phyloP scores from a whole-genome alignment of 2,113 vertebrate genomes.

The Grantiella picta region DNA sequence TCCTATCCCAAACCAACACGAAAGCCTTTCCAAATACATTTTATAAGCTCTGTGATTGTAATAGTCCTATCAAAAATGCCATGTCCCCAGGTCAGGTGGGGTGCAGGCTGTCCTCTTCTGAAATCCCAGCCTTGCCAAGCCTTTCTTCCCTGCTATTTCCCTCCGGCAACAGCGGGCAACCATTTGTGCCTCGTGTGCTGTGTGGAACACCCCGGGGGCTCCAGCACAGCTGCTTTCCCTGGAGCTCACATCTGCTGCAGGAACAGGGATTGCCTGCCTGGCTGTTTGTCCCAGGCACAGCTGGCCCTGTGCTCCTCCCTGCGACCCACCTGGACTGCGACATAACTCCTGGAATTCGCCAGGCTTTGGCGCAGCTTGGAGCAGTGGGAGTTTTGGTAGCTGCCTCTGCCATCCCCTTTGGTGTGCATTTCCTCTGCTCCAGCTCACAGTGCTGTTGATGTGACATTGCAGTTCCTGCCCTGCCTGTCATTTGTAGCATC shows the following conservation, averaged over 20 bases:
- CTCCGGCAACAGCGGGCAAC: not conserved
- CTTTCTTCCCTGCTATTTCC: not conserved
- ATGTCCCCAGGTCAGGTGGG: not conserved
- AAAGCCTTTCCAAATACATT: constrained; percentile 25
- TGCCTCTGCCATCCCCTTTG: not conserved
- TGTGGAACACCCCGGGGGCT: not conserved
- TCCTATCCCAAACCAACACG: constrained; percentile 29
- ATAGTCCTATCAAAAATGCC: constrained; percentile 9
- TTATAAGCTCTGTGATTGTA: constrained; percentile 19
- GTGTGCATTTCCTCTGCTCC: not conserved
- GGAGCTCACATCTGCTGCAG: not conserved
- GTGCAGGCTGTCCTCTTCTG: not conserved
- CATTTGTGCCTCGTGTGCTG: not conserved
- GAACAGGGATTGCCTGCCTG: not conserved
- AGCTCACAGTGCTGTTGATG: rapidly evolving
- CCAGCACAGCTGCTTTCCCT: constrained; percentile 24
- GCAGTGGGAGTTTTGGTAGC: not conserved
- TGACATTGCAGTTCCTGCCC: not conserved
- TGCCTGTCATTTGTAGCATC: not conserved
- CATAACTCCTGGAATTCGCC: not conserved
- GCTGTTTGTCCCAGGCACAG: not conserved
- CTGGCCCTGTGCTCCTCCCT: not conserved
- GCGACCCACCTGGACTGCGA: not conserved
- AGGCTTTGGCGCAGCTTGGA: not conserved
- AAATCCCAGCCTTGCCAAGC: not conserved